Evolutionary conservation across 92 coral and sea anemone species (phyloP).

Genomic region (Galaxea fascicularis): DNA sequence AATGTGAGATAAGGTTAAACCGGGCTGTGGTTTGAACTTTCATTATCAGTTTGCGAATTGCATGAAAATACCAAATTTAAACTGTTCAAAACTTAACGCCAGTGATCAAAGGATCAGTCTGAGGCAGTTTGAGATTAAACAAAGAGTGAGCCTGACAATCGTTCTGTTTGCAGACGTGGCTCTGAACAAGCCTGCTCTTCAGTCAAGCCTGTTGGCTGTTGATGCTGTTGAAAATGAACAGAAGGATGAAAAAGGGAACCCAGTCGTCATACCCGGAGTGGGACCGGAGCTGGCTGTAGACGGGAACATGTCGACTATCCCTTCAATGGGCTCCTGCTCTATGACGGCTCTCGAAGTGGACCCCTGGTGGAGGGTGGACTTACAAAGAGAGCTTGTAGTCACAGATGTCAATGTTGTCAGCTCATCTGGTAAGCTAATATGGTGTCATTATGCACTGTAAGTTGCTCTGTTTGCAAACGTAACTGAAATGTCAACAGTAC

Average conservation of each 20-base stretch:
- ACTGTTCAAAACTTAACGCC: no score
- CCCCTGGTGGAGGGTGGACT: conserved; percentile 89
- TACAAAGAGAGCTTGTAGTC: conserved; percentile 70
- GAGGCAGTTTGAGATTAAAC: no score
- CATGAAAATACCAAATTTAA: no score
- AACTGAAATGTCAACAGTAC: no score
- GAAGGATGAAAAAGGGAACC: conserved; percentile 24
- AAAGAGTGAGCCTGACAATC: neutral
- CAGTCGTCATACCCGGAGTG: conserved; percentile 27
- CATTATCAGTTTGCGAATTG: no score
- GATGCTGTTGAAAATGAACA: conserved; percentile 34
- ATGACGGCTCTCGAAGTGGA: conserved; percentile 72
- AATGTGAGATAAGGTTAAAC: no score
- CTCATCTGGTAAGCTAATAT: conserved; percentile 55
- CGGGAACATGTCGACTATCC: conserved; percentile 74
- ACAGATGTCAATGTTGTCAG: conserved; percentile 88
- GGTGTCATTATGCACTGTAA: neutral
- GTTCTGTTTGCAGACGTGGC: conserved; percentile 65
- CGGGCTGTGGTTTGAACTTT: no score
- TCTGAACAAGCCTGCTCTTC: conserved; percentile 72
- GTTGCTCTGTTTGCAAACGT: no score
- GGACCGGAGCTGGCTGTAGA: conserved; percentile 81
- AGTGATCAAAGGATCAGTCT: no score
- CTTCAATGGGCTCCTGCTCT: conserved; percentile 75
- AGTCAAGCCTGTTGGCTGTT: conserved; percentile 60